Evolutionary conservation across 2,888 invertebrate species (phyloP).

Genomic region (Xestoiulus laeticollis): DNA sequence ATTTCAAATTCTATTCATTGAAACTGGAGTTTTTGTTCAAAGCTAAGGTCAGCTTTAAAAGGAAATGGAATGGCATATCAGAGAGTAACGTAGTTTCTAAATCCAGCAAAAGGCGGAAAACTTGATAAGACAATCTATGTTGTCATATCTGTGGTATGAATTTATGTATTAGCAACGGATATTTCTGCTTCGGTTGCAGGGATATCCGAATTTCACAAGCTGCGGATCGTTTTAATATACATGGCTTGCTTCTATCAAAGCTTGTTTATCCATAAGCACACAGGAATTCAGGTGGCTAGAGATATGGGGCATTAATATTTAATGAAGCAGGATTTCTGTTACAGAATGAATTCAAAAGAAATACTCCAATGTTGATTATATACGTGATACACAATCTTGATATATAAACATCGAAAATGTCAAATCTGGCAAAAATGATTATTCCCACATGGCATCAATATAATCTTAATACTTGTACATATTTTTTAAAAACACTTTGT

Average conservation of each 20-base stretch:
- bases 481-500: too few species aligned
- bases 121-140: conserved; percentile 21
- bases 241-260: neutral
- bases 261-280: neutral
- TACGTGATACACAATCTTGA: neutral
- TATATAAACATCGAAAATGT: neutral
- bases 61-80: neutral
- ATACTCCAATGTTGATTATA: too few species aligned
- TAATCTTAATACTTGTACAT: too few species aligned
- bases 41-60: neutral
- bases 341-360: neutral
- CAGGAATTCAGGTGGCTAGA: neutral
- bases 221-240: neutral
- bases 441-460: too few species aligned
- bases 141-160: conserved; percentile 30
- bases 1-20: neutral
- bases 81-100: neutral
- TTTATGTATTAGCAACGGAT: conserved; percentile 36
- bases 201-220: neutral
- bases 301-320: neutral
- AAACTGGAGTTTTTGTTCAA: neutral
- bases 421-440: neutral
- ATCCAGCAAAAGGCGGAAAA: neutral
- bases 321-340: neutral
- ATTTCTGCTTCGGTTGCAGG: conserved; percentile 16